phyloP scores from a whole-genome alignment of 2,888 invertebrate genomes.

The Tachina lurida region DNA sequence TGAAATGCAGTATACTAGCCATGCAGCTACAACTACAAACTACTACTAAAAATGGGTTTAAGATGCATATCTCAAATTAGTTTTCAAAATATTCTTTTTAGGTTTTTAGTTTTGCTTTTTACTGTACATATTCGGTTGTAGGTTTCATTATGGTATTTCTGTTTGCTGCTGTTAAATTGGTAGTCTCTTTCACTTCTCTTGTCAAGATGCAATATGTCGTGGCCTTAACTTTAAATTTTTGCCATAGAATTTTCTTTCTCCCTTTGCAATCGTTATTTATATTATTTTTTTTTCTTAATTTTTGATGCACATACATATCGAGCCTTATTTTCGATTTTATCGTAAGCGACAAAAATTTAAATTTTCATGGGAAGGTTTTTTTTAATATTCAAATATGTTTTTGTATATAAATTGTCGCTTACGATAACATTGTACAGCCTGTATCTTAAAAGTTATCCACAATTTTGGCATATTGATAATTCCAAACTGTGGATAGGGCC shows the following conservation, averaged over 20 bases:
- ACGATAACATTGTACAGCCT: no score
- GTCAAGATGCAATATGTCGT: constrained; percentile 43
- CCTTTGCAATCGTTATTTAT: constrained; percentile 1
- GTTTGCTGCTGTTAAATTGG: constrained; percentile 66
- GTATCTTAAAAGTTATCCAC: no score
- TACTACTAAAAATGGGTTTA: constrained; percentile 65
- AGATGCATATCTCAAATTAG: constrained; percentile 77
- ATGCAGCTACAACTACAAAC: constrained; percentile 37
- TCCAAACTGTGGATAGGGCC: no score
- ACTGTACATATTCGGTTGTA: constrained; percentile 49
- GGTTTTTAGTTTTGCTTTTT: constrained; percentile 12
- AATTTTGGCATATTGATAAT: no score
- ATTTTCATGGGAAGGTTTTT: no score
- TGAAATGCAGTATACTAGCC: constrained; percentile 48
- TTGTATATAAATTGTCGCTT: no score
- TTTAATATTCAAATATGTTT: no score
- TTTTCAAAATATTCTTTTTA: constrained; percentile 72
- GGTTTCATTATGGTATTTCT: constrained; percentile 51
- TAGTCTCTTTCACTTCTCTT: constrained; percentile 54
- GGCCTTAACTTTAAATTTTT: constrained; percentile 30
- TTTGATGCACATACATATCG: no score
- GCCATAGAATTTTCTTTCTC: constrained; percentile 33
- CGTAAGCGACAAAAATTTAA: no score
- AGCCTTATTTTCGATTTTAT: no score
- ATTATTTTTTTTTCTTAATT: background rate